Conservation (phyloP, 2,797 vertebrate genomes). For the Cossypha niveicapilla region DNA sequence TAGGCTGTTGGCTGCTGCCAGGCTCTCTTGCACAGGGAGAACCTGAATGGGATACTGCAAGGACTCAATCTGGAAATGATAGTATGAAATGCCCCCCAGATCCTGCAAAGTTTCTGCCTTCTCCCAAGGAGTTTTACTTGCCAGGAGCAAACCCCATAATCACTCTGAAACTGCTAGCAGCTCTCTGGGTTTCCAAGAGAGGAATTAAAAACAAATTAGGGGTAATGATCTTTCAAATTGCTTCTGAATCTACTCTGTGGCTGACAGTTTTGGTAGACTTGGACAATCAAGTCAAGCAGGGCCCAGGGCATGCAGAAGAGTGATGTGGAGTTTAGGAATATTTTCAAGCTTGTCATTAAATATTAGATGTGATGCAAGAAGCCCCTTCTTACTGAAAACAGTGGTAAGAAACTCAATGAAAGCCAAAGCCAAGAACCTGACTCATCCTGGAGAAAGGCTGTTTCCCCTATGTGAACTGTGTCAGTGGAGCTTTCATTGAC, state of each 20-base stretch:
- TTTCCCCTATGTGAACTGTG: background rate
- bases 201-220: constrained; percentile 63
- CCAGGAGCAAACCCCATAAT: background rate
- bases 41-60: background rate
- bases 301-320: background rate
- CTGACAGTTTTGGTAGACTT: constrained; percentile 22
- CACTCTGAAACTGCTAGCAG: background rate
- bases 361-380: background rate
- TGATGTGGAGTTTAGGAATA: background rate
- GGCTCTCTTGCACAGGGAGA: background rate
- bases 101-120: background rate
- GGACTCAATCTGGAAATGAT: accelerated
- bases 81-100: background rate
- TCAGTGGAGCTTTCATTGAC: background rate
- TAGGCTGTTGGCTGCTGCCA: background rate
- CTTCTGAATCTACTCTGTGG: background rate
- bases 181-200: background rate
- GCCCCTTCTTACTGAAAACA: background rate
- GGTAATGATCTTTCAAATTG: constrained; percentile 56
- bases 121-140: constrained; percentile 1
- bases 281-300: constrained; percentile 17
- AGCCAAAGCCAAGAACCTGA: background rate
- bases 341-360: background rate
- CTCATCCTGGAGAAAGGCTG: background rate
- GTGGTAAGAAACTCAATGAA: background rate